phyloP scores from a whole-genome alignment of 1,140 invertebrate genomes.

The Heliconius congener region DNA sequence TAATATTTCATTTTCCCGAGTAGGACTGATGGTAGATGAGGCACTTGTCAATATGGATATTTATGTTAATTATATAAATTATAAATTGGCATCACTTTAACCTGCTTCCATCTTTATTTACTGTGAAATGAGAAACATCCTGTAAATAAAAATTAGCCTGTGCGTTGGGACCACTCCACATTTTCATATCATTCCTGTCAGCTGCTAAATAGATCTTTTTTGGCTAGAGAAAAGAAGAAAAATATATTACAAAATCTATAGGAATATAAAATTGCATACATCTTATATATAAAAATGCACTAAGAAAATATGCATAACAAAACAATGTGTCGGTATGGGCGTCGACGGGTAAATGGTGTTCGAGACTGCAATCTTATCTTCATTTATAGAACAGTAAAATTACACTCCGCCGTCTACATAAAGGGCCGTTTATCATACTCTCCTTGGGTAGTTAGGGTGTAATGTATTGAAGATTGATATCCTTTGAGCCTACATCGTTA shows the following conservation, averaged over 20 bases:
- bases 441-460: conserved; percentile 61
- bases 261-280: conserved; percentile 22
- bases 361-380: conserved; percentile 69
- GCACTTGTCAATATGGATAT: no score
- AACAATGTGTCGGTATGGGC: conserved; percentile 44
- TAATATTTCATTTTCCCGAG: no score
- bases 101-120: no score
- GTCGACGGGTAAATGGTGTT: conserved; percentile 59
- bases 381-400: conserved; percentile 77
- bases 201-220: background rate
- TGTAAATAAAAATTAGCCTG: no score
- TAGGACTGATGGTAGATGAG: no score
- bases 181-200: no score
- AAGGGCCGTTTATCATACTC: conserved; percentile 67
- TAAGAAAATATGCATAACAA: conserved; percentile 34
- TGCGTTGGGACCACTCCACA: no score
- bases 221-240: background rate
- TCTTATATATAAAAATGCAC: conserved; percentile 32
- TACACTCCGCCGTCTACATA: conserved; percentile 61
- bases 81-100: no score
- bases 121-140: no score
- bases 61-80: no score
- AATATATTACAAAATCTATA: background rate
- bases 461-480: conserved; percentile 70
- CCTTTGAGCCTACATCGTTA: conserved; percentile 43